Evolutionary conservation across 1,140 invertebrate species (phyloP).

Genomic region (Drosophila lacteicornis): DNA sequence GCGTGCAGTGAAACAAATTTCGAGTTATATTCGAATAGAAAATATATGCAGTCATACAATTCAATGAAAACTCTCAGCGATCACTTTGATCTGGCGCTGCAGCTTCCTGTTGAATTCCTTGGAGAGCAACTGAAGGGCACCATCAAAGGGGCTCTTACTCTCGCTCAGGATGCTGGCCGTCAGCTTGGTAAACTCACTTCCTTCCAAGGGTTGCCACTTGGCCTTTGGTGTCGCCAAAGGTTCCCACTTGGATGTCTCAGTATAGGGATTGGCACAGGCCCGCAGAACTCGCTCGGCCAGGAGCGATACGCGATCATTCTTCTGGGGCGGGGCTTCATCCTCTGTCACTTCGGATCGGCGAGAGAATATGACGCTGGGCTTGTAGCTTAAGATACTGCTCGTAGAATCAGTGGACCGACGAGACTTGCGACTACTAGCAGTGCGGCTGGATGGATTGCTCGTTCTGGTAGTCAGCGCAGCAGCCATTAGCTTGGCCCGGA

Average conservation of each 20-base stretch:
- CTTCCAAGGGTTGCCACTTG: not conserved
- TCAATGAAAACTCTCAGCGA: constrained; percentile 49
- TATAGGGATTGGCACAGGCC: not conserved
- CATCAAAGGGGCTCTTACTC: not conserved
- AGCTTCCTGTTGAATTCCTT: constrained; percentile 44
- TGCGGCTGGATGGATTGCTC: constrained; percentile 18
- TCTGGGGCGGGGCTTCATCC: not conserved
- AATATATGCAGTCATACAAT: constrained; percentile 42
- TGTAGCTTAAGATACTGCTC: constrained; percentile 31
- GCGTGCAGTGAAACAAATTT: constrained; percentile 44
- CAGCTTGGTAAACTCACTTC: not conserved
- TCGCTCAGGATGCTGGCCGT: not conserved
- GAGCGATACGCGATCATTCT: constrained; percentile 36
- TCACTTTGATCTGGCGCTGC: constrained; percentile 29
- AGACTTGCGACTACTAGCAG: constrained; percentile 5
- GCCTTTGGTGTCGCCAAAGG: not conserved
- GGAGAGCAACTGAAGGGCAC: constrained; percentile 11
- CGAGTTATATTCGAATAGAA: constrained; percentile 42
- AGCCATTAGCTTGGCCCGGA: constrained; percentile 43
- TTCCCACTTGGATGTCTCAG: not conserved
- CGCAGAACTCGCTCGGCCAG: constrained; percentile 49
- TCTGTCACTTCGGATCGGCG: constrained; percentile 41
- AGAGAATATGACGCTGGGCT: constrained; percentile 49
- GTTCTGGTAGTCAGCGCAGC: constrained; percentile 26
- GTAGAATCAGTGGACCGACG: constrained; percentile 3